Evolutionary conservation across 2,797 vertebrate genomes (phyloP).

Genomic region (Cephalopachus bancanus): DNA sequence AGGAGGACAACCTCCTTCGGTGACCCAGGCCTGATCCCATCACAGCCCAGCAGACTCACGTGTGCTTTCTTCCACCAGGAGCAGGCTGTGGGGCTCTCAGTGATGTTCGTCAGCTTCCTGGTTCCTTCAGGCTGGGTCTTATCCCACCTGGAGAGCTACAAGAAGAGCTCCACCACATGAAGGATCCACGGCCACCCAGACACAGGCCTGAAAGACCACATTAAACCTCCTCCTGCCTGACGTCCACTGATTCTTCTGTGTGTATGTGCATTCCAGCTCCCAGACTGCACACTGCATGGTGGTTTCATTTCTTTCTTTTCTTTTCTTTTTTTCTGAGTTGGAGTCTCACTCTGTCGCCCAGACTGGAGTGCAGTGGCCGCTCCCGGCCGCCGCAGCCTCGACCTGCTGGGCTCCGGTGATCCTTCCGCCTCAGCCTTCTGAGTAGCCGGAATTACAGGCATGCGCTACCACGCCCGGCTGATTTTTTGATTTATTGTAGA

Average conservation of each 20-base stretch:
- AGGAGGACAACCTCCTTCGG: not conserved
- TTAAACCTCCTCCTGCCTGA: constrained; percentile 4
- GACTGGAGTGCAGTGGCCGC: too few relatives aligned
- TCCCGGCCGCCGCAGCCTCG: too few relatives aligned
- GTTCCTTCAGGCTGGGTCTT: constrained; percentile 90
- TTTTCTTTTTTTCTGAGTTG: too few relatives aligned
- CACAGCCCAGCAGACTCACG: not conserved
- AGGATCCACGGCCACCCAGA: accelerated
- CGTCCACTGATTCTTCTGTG: not conserved
- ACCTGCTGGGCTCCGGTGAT: too few relatives aligned
- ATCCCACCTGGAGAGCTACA: constrained; percentile 90
- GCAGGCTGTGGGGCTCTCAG: constrained; percentile 72
- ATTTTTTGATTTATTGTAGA: too few relatives aligned
- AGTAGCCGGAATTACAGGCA: too few relatives aligned
- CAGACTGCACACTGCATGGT: not conserved
- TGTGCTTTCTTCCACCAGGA: constrained; percentile 76
- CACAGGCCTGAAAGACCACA: not conserved
- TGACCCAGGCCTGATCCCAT: not conserved
- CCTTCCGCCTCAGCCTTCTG: too few relatives aligned
- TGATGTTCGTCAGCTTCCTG: constrained; percentile 84
- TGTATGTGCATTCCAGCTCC: accelerated
- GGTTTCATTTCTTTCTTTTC: not conserved
- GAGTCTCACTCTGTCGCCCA: too few relatives aligned
- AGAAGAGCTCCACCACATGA: constrained; percentile 68
- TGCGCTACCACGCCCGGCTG: too few relatives aligned